Conservation (phyloP, 30 jellyfish, hydroid and myxozoan genomes). For the Clytia hemisphaerica region DNA sequence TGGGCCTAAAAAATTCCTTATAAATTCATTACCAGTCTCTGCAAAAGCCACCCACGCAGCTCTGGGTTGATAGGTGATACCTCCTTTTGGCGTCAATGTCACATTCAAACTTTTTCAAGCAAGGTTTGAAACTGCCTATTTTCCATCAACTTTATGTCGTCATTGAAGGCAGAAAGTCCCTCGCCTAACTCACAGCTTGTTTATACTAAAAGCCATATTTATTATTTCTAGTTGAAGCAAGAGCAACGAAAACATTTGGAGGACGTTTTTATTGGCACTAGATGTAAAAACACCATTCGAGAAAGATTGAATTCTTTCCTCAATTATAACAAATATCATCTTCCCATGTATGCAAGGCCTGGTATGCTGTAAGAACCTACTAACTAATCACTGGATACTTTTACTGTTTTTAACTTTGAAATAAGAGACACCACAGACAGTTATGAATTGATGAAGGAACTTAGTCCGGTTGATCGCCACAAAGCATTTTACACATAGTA, state of each 20-base stretch:
- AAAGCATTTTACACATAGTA: too few species aligned
- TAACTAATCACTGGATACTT: too few species aligned
- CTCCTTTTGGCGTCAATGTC: too few species aligned
- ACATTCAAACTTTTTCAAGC: not conserved
- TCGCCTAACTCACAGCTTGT: not conserved
- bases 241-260: slow-evolving; percentile 46
- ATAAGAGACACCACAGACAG: too few species aligned
- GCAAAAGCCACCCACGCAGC: too few species aligned
- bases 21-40: too few species aligned
- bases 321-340: slow-evolving; percentile 70
- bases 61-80: too few species aligned
- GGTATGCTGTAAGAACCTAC: slow-evolving; percentile 38
- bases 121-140: not conserved
- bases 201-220: not conserved
- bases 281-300: slow-evolving; percentile 42
- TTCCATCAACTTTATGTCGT: not conserved
- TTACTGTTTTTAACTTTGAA: too few species aligned
- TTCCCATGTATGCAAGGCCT: slow-evolving; percentile 92
- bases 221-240: slow-evolving; percentile 38
- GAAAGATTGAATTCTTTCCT: slow-evolving; percentile 61
- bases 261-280: slow-evolving; percentile 51
- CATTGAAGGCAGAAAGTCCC: not conserved
- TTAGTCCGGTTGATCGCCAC: too few species aligned
- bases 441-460: too few species aligned
- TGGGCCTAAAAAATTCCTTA: too few species aligned